Evolutionary conservation across 2,113 vertebrate species (phyloP).

Genomic region (Glaucidium brasilianum): DNA sequence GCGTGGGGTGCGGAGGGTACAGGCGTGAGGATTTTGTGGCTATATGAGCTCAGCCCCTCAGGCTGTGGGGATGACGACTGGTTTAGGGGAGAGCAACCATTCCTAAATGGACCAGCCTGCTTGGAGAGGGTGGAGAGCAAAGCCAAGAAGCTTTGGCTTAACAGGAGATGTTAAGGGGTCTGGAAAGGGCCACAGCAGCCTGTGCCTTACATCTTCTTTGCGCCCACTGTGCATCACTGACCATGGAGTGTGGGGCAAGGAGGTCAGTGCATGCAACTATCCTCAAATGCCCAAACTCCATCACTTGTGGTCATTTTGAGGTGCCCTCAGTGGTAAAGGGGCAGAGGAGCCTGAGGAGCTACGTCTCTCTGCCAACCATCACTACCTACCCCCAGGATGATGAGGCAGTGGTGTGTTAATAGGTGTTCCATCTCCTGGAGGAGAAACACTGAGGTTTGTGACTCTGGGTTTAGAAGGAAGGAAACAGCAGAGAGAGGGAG

Average conservation of each 20-base stretch:
- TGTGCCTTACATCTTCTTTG: neutral
- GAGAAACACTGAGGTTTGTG: neutral
- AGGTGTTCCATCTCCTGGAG: neutral
- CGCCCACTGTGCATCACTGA: fast-evolving
- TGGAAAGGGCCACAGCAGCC: neutral
- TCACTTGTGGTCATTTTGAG: fast-evolving
- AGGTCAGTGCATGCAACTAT: fast-evolving
- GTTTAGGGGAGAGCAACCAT: neutral
- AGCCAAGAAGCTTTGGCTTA: neutral
- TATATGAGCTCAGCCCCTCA: neutral
- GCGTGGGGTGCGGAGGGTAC: neutral
- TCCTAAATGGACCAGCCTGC: neutral
- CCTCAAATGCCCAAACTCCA: neutral
- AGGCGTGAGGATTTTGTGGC: neutral
- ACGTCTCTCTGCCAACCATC: neutral
- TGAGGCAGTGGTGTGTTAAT: neutral
- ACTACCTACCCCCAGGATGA: neutral
- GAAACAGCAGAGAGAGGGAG: neutral
- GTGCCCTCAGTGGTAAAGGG: fast-evolving
- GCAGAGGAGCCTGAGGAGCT: neutral
- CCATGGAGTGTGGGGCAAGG: fast-evolving
- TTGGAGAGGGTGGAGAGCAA: neutral
- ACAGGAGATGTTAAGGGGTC: neutral
- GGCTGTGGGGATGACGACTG: neutral
- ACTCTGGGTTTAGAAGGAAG: neutral